Evolutionary conservation across 2,113 vertebrate genomes (phyloP).

Genomic region (Prietella phreatophila): DNA sequence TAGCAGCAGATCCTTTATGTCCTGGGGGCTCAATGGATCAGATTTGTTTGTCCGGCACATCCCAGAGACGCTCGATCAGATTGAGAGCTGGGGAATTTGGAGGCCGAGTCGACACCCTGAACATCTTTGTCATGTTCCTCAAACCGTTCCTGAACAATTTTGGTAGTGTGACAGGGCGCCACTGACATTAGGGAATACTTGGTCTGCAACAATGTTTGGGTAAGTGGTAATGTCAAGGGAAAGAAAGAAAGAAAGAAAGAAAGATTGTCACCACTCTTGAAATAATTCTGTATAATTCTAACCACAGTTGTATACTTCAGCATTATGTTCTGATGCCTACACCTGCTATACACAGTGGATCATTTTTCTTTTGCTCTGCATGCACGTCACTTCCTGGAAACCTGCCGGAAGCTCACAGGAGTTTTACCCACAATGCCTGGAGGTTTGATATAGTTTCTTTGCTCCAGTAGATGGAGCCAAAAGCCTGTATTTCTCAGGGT

Average conservation of each 20-base stretch:
- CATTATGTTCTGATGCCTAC: neutral
- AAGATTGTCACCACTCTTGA: neutral
- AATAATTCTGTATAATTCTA: neutral
- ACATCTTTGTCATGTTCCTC: no score
- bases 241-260: neutral
- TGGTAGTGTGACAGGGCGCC: no score
- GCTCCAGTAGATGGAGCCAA: constrained; percentile 11
- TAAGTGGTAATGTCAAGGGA: no score
- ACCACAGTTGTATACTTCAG: neutral
- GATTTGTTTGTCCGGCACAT: no score
- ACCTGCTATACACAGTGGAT: neutral
- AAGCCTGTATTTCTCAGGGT: neutral
- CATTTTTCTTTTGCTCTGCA: neutral
- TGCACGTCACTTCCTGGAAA: neutral
- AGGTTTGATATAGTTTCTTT: neutral
- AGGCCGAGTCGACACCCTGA: no score
- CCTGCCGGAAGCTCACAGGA: neutral
- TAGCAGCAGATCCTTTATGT: no score
- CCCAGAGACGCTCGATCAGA: no score
- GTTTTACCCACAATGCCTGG: constrained; percentile 15
- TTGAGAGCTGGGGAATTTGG: no score
- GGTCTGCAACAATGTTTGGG: no score
- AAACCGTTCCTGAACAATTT: no score
- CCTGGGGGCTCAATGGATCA: no score
- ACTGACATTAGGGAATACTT: no score